Evolutionary conservation across 2,888 invertebrate genomes (phyloP).

Genomic region (Stramonita haemastoma): DNA sequence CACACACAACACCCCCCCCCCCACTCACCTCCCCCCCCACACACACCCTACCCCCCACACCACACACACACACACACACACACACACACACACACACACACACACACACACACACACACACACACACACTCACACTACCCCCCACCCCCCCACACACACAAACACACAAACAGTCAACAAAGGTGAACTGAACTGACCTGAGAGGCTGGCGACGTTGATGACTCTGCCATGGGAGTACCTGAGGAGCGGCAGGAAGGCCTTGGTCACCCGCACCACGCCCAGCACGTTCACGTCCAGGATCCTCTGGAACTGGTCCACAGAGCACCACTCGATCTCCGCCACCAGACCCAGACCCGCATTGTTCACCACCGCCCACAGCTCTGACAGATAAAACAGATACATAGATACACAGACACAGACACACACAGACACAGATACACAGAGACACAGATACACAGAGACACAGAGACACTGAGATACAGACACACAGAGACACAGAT

Average conservation of each 20-base stretch:
- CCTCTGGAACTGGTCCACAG: slow-evolving; percentile 65
- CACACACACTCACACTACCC: too few species aligned
- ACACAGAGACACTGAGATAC: too few species aligned
- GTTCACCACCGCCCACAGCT: slow-evolving; percentile 72
- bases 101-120: too few species aligned
- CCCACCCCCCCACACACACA: too few species aligned
- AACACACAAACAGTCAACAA: background rate
- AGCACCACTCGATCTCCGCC: slow-evolving; percentile 73
- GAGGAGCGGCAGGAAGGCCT: slow-evolving; percentile 70
- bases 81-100: too few species aligned
- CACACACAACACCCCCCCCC: too few species aligned
- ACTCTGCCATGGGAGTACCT: slow-evolving; percentile 66
- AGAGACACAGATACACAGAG: background rate
- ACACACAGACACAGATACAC: background rate
- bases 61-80: too few species aligned
- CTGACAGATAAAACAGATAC: slow-evolving; percentile 52
- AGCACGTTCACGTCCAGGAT: slow-evolving; percentile 72
- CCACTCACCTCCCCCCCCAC: too few species aligned
- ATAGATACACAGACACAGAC: background rate
- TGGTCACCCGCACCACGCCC: slow-evolving; percentile 72
- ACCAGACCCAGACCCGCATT: slow-evolving; percentile 72
- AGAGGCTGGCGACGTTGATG: slow-evolving; percentile 71
- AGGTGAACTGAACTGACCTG: slow-evolving; percentile 57
- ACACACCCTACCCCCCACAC: too few species aligned
- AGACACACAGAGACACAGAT: too few species aligned